Percentiles rank a stretch among this genome's conserved stretches.
Conservation (phyloP, 30 jellyfish, hydroid and myxozoan genomes). For the Clytia hemisphaerica region DNA sequence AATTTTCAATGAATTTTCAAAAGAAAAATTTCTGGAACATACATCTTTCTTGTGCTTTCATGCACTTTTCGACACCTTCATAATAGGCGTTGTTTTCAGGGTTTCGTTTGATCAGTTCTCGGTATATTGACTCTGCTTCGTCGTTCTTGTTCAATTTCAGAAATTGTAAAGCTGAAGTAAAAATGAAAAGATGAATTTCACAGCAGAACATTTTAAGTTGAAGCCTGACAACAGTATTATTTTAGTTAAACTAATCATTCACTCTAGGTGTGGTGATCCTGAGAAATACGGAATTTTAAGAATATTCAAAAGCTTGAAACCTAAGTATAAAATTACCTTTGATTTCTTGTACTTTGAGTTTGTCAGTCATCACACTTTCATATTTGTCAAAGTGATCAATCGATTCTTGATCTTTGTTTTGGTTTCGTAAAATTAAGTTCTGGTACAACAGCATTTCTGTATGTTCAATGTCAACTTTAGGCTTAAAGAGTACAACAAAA, state of each 20-base stretch:
- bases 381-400: conserved; percentile 47
- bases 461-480: conserved; percentile 63
- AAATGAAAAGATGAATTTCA: no score
- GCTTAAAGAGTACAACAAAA: background rate
- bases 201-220: no score
- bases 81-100: conserved; percentile 85
- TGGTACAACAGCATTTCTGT: conserved; percentile 84
- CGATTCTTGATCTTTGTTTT: conserved; percentile 53
- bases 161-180: conserved; percentile 61
- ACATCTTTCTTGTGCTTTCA: background rate
- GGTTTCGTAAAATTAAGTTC: conserved; percentile 69
- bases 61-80: conserved; percentile 52
- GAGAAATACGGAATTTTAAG: no score
- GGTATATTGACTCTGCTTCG: conserved; percentile 65
- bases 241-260: no score
- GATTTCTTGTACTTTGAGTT: conserved; percentile 65
- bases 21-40: background rate
- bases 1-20: background rate
- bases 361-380: conserved; percentile 68
- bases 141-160: conserved; percentile 49
- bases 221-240: no score
- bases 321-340: no score
- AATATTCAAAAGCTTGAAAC: no score
- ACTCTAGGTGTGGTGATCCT: no score
- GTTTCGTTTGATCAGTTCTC: conserved; percentile 63